Base-by-base conservation (phyloP, 2,113 vertebrate genomes). In the Suricata suricatta region DNA sequence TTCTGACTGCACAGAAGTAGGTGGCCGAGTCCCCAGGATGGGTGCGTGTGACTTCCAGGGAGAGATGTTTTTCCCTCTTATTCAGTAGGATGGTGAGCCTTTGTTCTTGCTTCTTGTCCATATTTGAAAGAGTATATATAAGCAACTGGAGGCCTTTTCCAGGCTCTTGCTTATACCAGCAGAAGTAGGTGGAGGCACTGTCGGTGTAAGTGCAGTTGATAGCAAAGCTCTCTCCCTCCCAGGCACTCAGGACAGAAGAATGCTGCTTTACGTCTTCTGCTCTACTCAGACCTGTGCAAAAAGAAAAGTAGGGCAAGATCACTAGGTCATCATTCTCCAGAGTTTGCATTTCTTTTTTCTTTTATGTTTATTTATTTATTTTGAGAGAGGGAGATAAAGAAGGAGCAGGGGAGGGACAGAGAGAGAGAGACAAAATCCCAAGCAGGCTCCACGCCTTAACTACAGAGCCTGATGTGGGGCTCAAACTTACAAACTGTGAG, bases 101-200 rank as follows among this genome's bases (percentile, higher is more conserved):
- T 93, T 68, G 31, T 3, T 72, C 69, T 84, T 76, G 17, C 23
- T 96, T 94, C 50, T 31, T 35, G 2, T 50, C 76, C 19, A 0
- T 1, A 23, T 16, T 93, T 88, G 94, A 92, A 91, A 68, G 0
- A 66, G 16, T 50, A 6, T 12, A 1, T 7, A 47, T 76, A 6
- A 88, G 38, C 3, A 85, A 27, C 54, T 72, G 68, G 33, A 66
- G 88, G 25, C 71, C 44, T 92, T 35, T n/a, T 29, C 81, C 86
- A 33, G 69, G 68, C 27, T 90, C 52, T 54, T 96, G 96, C 4
- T 89, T 90, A 52, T 97, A 97, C 96, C 96, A 97, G 0, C 0
- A 27, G 17, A 97, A 84, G 50, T 44, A 79, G 35, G 0, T 1
- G 1, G n/a, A 7, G 44, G 19, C 0, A 29, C 3, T 81, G 14